Conservation (phyloP, 2,888 invertebrate genomes). For the Matsumyia berberina region DNA sequence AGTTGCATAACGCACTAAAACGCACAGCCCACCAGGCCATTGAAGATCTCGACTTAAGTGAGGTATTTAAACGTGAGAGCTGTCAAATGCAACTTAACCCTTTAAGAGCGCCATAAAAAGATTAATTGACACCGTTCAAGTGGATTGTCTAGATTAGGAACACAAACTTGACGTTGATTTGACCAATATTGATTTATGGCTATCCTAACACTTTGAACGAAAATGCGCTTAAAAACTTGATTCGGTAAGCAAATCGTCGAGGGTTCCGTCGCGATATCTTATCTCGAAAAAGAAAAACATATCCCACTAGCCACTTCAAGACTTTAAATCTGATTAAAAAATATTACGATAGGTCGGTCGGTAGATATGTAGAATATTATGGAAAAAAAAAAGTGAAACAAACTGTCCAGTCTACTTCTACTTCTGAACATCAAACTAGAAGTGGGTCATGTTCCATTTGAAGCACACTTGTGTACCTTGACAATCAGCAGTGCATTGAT, state of each 20-base stretch:
- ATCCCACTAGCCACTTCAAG: not conserved
- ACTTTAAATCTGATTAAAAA: constrained; percentile 37
- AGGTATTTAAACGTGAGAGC: constrained; percentile 24
- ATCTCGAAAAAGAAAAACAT: not conserved
- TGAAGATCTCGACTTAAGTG: not conserved
- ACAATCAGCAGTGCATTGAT: not conserved
- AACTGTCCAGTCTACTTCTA: not conserved
- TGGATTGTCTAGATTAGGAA: constrained; percentile 55
- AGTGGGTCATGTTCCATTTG: constrained; percentile 42
- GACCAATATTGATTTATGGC: constrained; percentile 70
- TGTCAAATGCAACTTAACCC: constrained; percentile 15
- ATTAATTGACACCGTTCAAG: constrained; percentile 69
- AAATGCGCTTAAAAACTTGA: constrained; percentile 5
- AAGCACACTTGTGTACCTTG: constrained; percentile 29
- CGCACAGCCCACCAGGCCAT: not conserved
- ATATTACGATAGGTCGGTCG: constrained; percentile 58
- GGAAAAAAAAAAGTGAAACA: too few species aligned
- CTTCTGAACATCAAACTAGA: constrained; percentile 26
- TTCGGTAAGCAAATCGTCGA: not conserved
- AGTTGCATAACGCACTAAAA: too few species aligned
- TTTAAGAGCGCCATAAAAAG: constrained; percentile 52
- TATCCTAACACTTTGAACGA: constrained; percentile 17
- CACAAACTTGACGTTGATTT: constrained; percentile 66
- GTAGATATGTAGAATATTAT: too few species aligned
- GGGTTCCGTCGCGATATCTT: too few species aligned